These are phyloP conservation scores for Drosophila histrio DNA, from an alignment of 2,888 invertebrate species.

Conservation along the genomic window DNA sequence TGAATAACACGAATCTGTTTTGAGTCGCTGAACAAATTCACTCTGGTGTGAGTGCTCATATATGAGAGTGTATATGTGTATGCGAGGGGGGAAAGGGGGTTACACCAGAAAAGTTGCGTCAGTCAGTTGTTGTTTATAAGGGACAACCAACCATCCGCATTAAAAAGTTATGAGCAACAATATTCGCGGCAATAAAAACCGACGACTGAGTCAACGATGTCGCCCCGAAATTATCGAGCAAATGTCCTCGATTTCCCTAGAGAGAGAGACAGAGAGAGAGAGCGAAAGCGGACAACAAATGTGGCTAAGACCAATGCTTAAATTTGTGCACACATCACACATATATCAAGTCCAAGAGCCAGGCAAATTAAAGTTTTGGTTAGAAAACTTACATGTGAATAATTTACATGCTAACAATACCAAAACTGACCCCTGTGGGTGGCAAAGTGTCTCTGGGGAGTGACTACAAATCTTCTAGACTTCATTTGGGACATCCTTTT, in stretches of 20 bases:
- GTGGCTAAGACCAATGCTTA: not conserved
- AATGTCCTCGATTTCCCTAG: constrained; percentile 13
- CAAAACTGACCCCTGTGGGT: not conserved
- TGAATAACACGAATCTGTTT: constrained; percentile 37
- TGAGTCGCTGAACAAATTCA: constrained; percentile 43
- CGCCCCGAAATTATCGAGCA: constrained; percentile 49
- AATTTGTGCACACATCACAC: not conserved
- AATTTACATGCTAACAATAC: not conserved
- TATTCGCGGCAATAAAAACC: constrained; percentile 69
- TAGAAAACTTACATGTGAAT: not conserved
- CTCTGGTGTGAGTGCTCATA: constrained; percentile 9
- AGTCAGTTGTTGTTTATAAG: constrained; percentile 52
- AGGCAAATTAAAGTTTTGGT: not conserved
- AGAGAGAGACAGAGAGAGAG: not conserved
- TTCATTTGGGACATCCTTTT: not conserved
- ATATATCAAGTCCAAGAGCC: not conserved
- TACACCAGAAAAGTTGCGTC: constrained; percentile 25
- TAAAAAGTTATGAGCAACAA: constrained; percentile 69
- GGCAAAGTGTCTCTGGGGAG: not conserved
- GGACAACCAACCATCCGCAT: constrained; percentile 62
- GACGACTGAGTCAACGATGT: constrained; percentile 45
- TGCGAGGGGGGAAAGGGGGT: not conserved
- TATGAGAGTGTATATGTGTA: not conserved
- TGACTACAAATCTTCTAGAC: not conserved
- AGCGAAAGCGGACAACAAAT: constrained; percentile 11